These are phyloP conservation scores for Chromobotia macracanthus DNA, from an alignment of 2,797 vertebrate genomes.

Conservation along the genomic window DNA sequence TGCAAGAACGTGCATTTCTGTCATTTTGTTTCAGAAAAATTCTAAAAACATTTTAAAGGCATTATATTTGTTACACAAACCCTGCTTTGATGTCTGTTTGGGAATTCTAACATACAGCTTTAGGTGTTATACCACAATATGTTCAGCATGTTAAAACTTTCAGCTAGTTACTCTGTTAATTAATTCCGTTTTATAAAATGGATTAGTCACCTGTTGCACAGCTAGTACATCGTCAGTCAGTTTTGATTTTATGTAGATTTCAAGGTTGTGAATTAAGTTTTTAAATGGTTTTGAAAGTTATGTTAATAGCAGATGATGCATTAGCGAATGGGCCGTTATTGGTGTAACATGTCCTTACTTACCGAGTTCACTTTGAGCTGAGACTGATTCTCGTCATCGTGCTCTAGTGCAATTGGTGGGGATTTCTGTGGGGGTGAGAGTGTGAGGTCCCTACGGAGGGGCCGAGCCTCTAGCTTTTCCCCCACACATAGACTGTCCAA, in stretches of 20 bases:
- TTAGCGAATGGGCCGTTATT: neutral
- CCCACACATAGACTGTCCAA: slow-evolving; percentile 78
- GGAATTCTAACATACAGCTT: no score
- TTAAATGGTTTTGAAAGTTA: neutral
- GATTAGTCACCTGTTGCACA: no score
- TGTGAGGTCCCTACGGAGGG: slow-evolving; percentile 91
- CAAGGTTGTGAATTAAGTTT: neutral
- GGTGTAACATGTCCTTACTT: slow-evolving; percentile 65
- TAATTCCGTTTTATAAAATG: neutral
- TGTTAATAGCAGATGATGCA: neutral
- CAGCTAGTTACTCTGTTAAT: no score
- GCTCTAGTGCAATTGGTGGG: slow-evolving; percentile 88
- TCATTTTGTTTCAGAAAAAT: no score
- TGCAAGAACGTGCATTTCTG: no score
- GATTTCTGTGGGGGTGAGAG: slow-evolving; percentile 93
- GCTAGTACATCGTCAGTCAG: no score
- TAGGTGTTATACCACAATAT: no score
- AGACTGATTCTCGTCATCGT: slow-evolving; percentile 81
- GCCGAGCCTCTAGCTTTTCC: slow-evolving; percentile 85
- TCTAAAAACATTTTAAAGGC: no score
- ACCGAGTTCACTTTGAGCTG: slow-evolving; percentile 90
- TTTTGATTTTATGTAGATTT: neutral
- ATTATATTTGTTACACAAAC: no score
- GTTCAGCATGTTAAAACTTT: no score
- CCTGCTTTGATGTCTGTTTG: no score